These are phyloP conservation scores for Ondatra zibethicus DNA, from an alignment of 2,113 vertebrate species.

Conservation along the genomic window DNA sequence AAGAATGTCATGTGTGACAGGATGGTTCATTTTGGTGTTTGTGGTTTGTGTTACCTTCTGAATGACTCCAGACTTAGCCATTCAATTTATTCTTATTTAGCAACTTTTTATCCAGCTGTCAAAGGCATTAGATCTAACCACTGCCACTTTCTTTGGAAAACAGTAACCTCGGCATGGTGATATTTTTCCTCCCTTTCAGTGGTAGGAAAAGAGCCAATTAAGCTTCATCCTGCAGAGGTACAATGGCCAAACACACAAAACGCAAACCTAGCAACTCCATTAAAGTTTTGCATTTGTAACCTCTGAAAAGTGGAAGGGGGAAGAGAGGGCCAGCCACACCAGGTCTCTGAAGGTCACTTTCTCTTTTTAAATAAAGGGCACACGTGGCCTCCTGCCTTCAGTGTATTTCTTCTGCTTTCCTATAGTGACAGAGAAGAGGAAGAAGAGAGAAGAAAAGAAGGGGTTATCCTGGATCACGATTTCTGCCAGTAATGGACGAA, in stretches of 20 bases:
- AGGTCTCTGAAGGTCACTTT: neutral
- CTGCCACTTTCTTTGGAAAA: constrained; percentile 74
- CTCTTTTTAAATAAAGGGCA: constrained; percentile 16
- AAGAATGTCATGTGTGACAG: neutral
- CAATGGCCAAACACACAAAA: constrained; percentile 30
- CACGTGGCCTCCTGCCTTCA: neutral
- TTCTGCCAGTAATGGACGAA: constrained; percentile 65
- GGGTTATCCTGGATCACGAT: constrained; percentile 9
- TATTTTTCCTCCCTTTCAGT: constrained; percentile 57
- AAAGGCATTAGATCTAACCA: constrained; percentile 78
- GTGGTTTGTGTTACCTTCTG: constrained; percentile 44
- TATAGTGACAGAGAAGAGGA: neutral
- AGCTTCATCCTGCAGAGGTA: constrained; percentile 68
- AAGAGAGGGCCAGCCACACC: constrained; percentile 13
- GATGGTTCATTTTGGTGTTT: constrained; percentile 25
- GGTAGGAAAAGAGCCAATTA: constrained; percentile 74
- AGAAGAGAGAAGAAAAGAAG: constrained; percentile 47
- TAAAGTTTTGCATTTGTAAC: neutral
- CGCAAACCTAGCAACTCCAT: constrained; percentile 54
- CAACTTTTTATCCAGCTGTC: constrained; percentile 73
- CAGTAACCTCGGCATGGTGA: constrained; percentile 63
- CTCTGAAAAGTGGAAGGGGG: neutral
- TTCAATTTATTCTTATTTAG: constrained; percentile 77
- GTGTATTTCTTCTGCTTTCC: constrained; percentile 26
- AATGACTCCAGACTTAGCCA: constrained; percentile 48